A percentile compares a stretch with the other conserved stretches of the same genome.
Evolutionary conservation across 2,888 invertebrate genomes (phyloP).

Genomic region (Thymelicus sylvestris): DNA sequence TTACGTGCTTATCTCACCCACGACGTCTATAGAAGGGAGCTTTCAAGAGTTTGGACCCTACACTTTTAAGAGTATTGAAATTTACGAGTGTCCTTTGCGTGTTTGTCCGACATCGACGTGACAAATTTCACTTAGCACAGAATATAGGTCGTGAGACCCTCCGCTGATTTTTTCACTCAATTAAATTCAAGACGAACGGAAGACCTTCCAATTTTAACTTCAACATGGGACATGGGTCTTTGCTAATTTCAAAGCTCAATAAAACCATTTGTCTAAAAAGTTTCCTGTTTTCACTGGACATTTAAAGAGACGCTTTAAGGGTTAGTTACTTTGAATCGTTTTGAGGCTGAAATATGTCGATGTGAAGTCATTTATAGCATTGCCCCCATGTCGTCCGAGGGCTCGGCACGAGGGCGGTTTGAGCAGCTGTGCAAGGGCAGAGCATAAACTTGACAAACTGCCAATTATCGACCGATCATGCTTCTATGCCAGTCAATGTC

Average conservation of each 20-base stretch:
- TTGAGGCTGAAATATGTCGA: not conserved
- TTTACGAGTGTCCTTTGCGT: slow-evolving; percentile 67
- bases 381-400: slow-evolving; percentile 2
- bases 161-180: slow-evolving; percentile 40
- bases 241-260: not conserved
- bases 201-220: slow-evolving; percentile 4
- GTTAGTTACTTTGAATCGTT: not conserved
- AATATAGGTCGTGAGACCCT: slow-evolving; percentile 44
- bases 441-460: slow-evolving; percentile 66
- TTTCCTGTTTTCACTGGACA: too few species aligned
- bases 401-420: slow-evolving; percentile 17
- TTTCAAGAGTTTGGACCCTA: slow-evolving; percentile 66
- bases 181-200: slow-evolving; percentile 34
- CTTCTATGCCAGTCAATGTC: slow-evolving; percentile 70
- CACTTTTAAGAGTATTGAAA: slow-evolving; percentile 70
- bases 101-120: slow-evolving; percentile 51
- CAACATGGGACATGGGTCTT: not conserved
- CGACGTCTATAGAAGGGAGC: slow-evolving; percentile 63
- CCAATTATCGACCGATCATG: slow-evolving; percentile 70
- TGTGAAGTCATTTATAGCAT: slow-evolving; percentile 2
- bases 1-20: slow-evolving; percentile 69
- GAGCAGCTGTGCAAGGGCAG: slow-evolving; percentile 59
- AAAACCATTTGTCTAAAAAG: not conserved
- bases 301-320: not conserved
- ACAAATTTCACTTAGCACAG: slow-evolving; percentile 50